These are phyloP conservation scores for Enteromius thamalakanensis DNA, from an alignment of 2,797 vertebrate species.

Conservation along the genomic window DNA sequence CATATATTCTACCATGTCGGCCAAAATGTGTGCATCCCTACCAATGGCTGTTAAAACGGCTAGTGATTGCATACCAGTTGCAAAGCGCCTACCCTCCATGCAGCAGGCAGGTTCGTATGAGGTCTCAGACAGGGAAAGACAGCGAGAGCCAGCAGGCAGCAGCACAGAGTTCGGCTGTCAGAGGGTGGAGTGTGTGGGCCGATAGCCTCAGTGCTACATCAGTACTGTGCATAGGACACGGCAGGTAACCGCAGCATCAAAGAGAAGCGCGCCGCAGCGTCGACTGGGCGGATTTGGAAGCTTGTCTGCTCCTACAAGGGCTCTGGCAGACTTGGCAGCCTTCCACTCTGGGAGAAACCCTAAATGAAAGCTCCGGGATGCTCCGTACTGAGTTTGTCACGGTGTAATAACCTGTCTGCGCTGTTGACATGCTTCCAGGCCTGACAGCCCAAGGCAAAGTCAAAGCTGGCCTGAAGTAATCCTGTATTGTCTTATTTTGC, in stretches of 20 bases:
- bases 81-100: slow-evolving; percentile 22
- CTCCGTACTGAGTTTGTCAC: slow-evolving; percentile 63
- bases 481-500: slow-evolving; percentile 22
- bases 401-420: slow-evolving; percentile 65
- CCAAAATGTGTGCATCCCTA: neutral
- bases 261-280: slow-evolving; percentile 50
- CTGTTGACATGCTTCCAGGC: slow-evolving; percentile 57
- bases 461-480: slow-evolving; percentile 45
- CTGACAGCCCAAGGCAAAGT: slow-evolving; percentile 55
- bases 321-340: slow-evolving; percentile 54
- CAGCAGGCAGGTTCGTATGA: slow-evolving; percentile 25
- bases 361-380: slow-evolving; percentile 61
- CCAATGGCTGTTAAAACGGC: neutral
- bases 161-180: slow-evolving; percentile 29
- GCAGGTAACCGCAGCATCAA: slow-evolving; percentile 56
- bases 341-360: slow-evolving; percentile 59
- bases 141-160: neutral
- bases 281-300: slow-evolving; percentile 54
- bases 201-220: slow-evolving; percentile 53
- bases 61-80: slow-evolving; percentile 24
- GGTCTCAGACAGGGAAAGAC: slow-evolving; percentile 30
- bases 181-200: slow-evolving; percentile 50
- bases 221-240: slow-evolving; percentile 55
- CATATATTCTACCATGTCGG: neutral
- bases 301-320: slow-evolving; percentile 61